These are phyloP conservation scores for Ophioninae sp. DNA, from an alignment of 2,888 invertebrate genomes.

Conservation along the genomic window DNA sequence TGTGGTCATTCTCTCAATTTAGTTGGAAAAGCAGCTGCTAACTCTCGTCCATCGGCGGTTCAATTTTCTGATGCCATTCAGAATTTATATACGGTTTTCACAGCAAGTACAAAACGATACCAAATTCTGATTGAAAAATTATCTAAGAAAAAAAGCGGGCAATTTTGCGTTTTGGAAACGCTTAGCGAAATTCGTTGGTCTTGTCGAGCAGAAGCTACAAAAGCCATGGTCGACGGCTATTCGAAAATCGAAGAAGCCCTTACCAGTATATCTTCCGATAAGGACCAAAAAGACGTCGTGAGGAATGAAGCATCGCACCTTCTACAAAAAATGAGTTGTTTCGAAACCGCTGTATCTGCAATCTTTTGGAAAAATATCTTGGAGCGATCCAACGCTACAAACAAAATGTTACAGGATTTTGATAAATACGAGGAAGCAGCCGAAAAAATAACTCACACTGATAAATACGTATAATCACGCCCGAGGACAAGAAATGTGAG, in stretches of 20 bases:
- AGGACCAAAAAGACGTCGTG: constrained; percentile 57
- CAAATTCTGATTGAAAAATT: constrained; percentile 42
- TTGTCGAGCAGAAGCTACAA: constrained; percentile 64
- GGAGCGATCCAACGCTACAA: constrained; percentile 64
- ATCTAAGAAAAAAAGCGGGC: constrained; percentile 37
- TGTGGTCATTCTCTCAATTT: constrained; percentile 64
- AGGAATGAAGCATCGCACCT: constrained; percentile 61
- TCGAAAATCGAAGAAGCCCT: constrained; percentile 45
- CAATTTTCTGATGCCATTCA: constrained; percentile 65
- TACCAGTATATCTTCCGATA: constrained; percentile 58
- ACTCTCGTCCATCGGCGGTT: constrained; percentile 62
- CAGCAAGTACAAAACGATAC: constrained; percentile 55
- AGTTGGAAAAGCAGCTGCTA: constrained; percentile 66
- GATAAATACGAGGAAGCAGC: constrained; percentile 66
- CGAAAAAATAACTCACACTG: constrained; percentile 54
- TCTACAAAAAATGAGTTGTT: constrained; percentile 61
- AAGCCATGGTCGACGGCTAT: constrained; percentile 64
- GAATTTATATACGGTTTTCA: constrained; percentile 64
- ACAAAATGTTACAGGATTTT: too few species aligned
- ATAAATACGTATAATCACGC: constrained; percentile 27
- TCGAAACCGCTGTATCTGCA: constrained; percentile 75
- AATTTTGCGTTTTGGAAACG: constrained; percentile 56
- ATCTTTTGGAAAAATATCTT: constrained; percentile 68
- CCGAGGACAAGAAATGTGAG: constrained; percentile 19
- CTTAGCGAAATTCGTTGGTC: constrained; percentile 65